phyloP scores from a whole-genome alignment of 2,888 invertebrate genomes.

The Polyommatus icarus region DNA sequence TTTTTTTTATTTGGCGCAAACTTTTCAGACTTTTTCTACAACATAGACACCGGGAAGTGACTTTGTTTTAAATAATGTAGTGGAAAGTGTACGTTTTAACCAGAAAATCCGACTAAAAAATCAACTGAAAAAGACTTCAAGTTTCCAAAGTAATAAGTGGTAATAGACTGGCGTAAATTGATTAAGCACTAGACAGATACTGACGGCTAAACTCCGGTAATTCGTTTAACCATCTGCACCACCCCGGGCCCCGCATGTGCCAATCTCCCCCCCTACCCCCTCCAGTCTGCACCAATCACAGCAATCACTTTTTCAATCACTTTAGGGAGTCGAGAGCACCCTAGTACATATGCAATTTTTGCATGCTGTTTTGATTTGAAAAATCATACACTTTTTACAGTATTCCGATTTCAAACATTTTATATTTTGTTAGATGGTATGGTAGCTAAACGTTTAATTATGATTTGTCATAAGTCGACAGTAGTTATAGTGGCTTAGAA shows the following conservation, averaged over 20 bases:
- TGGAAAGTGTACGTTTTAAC: neutral
- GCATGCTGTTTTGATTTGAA: neutral
- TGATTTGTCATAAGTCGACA: too few species aligned
- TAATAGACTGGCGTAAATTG: neutral
- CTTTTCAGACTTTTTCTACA: too few species aligned
- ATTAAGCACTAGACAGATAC: conserved; percentile 4
- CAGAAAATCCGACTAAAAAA: neutral
- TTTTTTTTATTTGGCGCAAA: too few species aligned
- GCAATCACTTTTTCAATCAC: conserved; percentile 68
- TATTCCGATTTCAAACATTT: neutral
- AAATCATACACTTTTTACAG: neutral
- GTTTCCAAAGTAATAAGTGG: too few species aligned
- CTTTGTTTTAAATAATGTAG: too few species aligned
- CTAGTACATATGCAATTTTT: conserved; percentile 23
- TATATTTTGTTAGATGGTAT: neutral
- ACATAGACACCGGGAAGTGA: too few species aligned
- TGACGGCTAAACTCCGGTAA: conserved; percentile 3
- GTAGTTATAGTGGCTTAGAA: too few species aligned
- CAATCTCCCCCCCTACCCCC: conserved; percentile 45
- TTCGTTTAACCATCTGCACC: neutral
- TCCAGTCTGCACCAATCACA: conserved; percentile 52
- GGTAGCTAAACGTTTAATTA: too few species aligned
- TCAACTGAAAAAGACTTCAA: neutral
- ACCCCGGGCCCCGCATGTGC: conserved; percentile 29
- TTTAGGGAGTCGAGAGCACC: conserved; percentile 49